phyloP scores from a whole-genome alignment of 2,797 vertebrate species.

The Tapirus indicus region DNA sequence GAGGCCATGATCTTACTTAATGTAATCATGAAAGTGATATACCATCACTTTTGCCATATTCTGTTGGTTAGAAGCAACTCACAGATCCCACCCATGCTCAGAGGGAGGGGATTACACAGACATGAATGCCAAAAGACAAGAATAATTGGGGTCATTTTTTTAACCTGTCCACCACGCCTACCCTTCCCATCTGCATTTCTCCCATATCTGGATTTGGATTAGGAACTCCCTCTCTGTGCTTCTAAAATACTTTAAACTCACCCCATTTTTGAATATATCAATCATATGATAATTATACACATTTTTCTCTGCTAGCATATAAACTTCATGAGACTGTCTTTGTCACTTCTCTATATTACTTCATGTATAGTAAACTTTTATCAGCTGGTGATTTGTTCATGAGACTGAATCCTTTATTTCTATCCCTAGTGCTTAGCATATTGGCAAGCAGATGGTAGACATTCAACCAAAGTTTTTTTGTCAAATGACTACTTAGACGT shows the following conservation, averaged over 20 bases:
- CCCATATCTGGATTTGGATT: background rate
- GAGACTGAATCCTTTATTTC: background rate
- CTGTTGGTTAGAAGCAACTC: background rate
- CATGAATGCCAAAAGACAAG: background rate
- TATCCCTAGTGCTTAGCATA: background rate
- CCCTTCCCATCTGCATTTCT: background rate
- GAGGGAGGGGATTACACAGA: background rate
- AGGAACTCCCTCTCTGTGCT: background rate
- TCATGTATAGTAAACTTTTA: background rate
- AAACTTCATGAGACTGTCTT: background rate
- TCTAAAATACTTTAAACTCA: background rate
- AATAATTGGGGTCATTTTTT: background rate
- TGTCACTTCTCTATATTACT: background rate
- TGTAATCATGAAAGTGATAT: background rate
- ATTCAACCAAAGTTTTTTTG: background rate
- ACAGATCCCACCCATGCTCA: background rate
- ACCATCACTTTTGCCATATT: background rate
- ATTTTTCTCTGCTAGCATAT: background rate
- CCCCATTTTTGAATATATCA: background rate
- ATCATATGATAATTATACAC: background rate
- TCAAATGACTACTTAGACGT: background rate
- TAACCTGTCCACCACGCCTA: background rate
- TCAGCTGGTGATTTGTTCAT: background rate
- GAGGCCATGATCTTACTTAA: background rate
- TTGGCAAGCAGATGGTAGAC: background rate